Conservation (phyloP, 2,888 invertebrate species). For the Meloe dianella region DNA sequence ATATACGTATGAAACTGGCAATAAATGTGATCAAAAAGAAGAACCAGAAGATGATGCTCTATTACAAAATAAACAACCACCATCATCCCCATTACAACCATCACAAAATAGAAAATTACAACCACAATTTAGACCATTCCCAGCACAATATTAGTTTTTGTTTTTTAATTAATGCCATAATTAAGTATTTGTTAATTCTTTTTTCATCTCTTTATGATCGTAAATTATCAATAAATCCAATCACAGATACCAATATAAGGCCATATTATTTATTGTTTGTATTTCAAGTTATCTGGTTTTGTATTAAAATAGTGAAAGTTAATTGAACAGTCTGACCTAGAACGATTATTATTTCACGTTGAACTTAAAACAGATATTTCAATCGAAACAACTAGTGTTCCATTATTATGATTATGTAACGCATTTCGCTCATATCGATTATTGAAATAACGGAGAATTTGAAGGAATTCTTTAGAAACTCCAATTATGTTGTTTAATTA, state of each 20-base stretch:
- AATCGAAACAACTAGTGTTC: too few relatives aligned
- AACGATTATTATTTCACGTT: not conserved
- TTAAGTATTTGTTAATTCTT: conserved; percentile 16
- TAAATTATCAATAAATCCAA: not conserved
- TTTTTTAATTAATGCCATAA: conserved; percentile 25
- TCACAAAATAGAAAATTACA: conserved; percentile 38
- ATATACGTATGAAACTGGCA: conserved; percentile 83
- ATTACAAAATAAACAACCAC: conserved; percentile 32
- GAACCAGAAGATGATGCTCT: conserved; percentile 49
- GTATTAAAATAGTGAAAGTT: not conserved
- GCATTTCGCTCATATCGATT: too few relatives aligned
- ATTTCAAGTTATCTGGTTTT: not conserved
- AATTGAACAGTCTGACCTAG: not conserved
- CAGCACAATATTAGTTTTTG: conserved; percentile 19
- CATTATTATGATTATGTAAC: too few relatives aligned
- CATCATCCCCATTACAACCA: conserved; percentile 11
- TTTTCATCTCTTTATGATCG: too few relatives aligned
- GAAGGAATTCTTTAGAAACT: too few relatives aligned
- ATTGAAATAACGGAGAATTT: too few relatives aligned
- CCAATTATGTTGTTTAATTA: too few relatives aligned
- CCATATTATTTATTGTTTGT: too few relatives aligned
- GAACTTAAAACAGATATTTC: too few relatives aligned
- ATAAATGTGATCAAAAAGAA: conserved; percentile 68
- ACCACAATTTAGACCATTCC: conserved; percentile 40
- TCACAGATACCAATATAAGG: too few relatives aligned